Conservation (phyloP, 2,113 vertebrate species). For the Zingel zingel region DNA sequence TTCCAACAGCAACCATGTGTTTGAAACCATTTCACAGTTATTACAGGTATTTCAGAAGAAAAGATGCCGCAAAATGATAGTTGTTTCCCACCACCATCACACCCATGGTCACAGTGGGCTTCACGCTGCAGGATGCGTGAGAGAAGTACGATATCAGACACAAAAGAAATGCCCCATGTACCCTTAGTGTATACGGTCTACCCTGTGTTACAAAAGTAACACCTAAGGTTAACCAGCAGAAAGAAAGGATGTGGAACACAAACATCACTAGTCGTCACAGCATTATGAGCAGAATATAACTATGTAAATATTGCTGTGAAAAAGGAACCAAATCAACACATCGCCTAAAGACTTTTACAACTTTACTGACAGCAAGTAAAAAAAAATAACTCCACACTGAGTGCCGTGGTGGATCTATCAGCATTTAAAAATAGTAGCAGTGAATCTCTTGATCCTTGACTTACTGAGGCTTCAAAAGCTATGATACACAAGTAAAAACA, state of each 20-base stretch:
- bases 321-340: not conserved
- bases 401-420: not conserved
- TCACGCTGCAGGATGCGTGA: slow-evolving; percentile 3
- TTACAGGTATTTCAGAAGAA: slow-evolving; percentile 3
- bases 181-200: not conserved
- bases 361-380: not conserved
- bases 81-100: not conserved
- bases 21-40: not conserved
- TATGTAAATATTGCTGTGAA: not conserved
- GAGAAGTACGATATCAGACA: not conserved
- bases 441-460: slow-evolving; percentile 25
- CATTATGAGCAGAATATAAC: not conserved
- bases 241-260: not conserved
- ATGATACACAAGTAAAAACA: not conserved
- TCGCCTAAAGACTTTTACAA: not conserved
- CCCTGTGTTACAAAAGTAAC: not conserved
- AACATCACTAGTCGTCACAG: not conserved
- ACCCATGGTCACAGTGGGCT: not conserved
- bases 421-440: slow-evolving; percentile 10
- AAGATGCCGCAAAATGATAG: not conserved
- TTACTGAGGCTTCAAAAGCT: slow-evolving; percentile 26
- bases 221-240: not conserved
- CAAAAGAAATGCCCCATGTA: not conserved
- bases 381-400: not conserved
- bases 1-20: not conserved